Evolutionary conservation across 2,797 vertebrate genomes (phyloP).

Genomic region (Emydoidea blandingii): DNA sequence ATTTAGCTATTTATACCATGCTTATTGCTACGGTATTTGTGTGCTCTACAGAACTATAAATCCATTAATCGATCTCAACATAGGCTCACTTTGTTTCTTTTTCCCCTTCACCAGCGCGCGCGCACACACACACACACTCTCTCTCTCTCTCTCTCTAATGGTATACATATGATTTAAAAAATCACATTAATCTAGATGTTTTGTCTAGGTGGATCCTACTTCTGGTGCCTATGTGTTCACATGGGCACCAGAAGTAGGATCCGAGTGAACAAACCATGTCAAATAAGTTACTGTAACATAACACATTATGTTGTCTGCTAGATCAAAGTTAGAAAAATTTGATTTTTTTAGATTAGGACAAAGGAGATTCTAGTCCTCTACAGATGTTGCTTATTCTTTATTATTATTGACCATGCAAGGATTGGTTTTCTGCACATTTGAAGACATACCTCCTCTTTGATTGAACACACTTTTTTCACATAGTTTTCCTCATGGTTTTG

Average conservation of each 20-base stretch:
- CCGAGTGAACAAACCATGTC: background rate
- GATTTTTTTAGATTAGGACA: background rate
- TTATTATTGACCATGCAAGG: background rate
- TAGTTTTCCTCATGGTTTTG: background rate
- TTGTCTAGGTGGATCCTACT: background rate
- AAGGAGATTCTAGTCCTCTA: background rate
- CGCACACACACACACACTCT: accelerated
- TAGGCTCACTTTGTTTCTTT: background rate
- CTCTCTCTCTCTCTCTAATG: too few species aligned
- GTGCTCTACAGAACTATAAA: accelerated
- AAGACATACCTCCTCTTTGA: background rate
- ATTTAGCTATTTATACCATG: background rate
- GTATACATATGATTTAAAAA: too few species aligned
- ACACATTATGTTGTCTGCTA: background rate
- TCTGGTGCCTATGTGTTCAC: background rate
- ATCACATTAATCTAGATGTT: background rate
- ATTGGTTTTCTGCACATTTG: background rate
- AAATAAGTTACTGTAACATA: background rate
- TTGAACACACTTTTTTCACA: background rate
- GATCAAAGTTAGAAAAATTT: background rate
- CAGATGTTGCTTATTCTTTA: background rate
- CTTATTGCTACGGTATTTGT: background rate
- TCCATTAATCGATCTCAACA: background rate
- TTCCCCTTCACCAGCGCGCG: background rate
- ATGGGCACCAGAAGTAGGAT: background rate